These are phyloP conservation scores for Scrobipalpa costella DNA, from an alignment of 2,888 invertebrate genomes.

Conservation along the genomic window DNA sequence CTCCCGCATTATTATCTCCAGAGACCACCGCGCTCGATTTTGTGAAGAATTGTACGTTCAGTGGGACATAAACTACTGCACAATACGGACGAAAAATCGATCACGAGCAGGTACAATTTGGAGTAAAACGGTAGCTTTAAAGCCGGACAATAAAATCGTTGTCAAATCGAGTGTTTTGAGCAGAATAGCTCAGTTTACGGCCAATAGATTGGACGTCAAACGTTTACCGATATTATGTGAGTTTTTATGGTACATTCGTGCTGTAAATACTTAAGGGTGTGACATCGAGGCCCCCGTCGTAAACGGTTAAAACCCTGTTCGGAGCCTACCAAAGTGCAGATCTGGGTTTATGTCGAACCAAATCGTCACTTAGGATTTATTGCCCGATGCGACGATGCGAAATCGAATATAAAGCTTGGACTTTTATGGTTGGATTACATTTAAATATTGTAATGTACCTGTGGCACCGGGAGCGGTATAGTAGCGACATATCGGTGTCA, in stretches of 20 bases:
- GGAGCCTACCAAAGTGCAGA: slow-evolving; percentile 56
- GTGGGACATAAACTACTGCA: slow-evolving; percentile 1
- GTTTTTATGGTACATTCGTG: slow-evolving; percentile 68
- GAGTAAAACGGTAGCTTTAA: slow-evolving; percentile 11
- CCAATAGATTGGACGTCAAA: slow-evolving; percentile 63
- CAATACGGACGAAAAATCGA: slow-evolving; percentile 3
- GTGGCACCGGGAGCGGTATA: not conserved
- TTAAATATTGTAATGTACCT: slow-evolving; percentile 25
- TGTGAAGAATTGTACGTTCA: slow-evolving; percentile 7
- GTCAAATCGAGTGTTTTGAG: slow-evolving; percentile 33
- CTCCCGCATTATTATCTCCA: slow-evolving; percentile 1
- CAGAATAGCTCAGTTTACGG: slow-evolving; percentile 41
- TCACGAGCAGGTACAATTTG: not conserved
- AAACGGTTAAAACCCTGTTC: slow-evolving; percentile 52
- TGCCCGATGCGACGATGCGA: slow-evolving; percentile 54
- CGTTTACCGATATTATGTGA: slow-evolving; percentile 70
- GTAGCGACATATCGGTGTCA: not conserved
- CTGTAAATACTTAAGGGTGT: slow-evolving; percentile 63
- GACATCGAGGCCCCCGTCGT: slow-evolving; percentile 54
- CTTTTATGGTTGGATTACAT: slow-evolving; percentile 22
- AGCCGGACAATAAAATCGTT: slow-evolving; percentile 34
- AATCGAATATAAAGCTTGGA: slow-evolving; percentile 51
- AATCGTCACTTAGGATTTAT: slow-evolving; percentile 69
- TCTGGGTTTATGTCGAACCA: slow-evolving; percentile 66
- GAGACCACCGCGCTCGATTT: slow-evolving; percentile 5